Conservation (phyloP, 1,140 invertebrate species). For the Penaeus vannamei region DNA sequence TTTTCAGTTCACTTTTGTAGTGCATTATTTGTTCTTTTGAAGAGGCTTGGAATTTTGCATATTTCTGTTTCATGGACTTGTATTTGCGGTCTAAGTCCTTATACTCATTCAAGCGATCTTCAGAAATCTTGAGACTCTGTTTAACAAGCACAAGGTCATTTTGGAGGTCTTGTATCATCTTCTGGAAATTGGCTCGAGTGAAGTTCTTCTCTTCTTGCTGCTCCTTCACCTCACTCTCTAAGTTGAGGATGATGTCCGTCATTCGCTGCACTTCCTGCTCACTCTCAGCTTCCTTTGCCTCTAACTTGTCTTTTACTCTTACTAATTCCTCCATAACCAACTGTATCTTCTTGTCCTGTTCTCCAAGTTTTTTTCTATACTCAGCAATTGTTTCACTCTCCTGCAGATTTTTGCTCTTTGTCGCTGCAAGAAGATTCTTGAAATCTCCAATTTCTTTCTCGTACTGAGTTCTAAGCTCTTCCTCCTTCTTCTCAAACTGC, state of each 20-base stretch:
- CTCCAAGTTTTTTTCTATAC: constrained; percentile 26
- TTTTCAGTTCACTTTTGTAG: constrained; percentile 31
- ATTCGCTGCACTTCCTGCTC: constrained; percentile 45
- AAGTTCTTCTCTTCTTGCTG: constrained; percentile 50
- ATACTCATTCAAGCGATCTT: not conserved
- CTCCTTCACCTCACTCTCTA: constrained; percentile 43
- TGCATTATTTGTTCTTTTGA: not conserved
- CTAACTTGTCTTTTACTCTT: not conserved
- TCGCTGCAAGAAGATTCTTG: not conserved
- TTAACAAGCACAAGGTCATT: not conserved
- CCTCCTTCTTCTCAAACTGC: not conserved
- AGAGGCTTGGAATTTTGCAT: constrained; percentile 10
- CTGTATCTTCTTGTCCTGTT: constrained; percentile 23
- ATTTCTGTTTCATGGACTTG: constrained; percentile 30
- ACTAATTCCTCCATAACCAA: constrained; percentile 24
- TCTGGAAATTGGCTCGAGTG: constrained; percentile 14
- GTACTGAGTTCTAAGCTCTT: not conserved
- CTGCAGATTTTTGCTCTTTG: constrained; percentile 30
- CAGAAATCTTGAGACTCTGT: constrained; percentile 18
- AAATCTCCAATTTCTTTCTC: constrained; percentile 19
- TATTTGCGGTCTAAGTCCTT: constrained; percentile 19
- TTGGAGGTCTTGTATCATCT: constrained; percentile 3
- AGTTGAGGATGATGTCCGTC: constrained; percentile 44
- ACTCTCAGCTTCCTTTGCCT: not conserved
- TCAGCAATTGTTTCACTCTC: not conserved